Conservation (phyloP, 2,113 vertebrate species). For the Coptodon rendalli region DNA sequence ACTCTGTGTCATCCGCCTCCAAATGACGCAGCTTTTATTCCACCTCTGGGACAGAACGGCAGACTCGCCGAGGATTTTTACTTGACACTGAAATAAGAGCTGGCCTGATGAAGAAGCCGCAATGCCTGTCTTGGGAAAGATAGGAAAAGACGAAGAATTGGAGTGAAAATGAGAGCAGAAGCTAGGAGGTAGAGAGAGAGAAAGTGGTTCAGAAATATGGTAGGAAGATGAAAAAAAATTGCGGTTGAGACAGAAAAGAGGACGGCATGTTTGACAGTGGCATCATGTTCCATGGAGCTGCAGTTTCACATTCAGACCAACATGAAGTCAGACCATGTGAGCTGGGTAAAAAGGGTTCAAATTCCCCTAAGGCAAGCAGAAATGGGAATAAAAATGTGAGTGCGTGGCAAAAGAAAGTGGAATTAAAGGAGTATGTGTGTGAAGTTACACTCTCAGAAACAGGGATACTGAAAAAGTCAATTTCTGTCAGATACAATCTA, state of each 20-base stretch:
- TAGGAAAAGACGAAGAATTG: slow-evolving; percentile 7
- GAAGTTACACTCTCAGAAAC: background rate
- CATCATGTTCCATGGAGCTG: slow-evolving; percentile 38
- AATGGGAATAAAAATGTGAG: slow-evolving; percentile 26
- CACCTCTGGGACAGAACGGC: slow-evolving; percentile 8
- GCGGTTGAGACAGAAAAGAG: background rate
- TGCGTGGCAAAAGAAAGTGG: slow-evolving; percentile 26
- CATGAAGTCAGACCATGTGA: slow-evolving; percentile 33
- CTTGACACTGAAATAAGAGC: slow-evolving; percentile 45
- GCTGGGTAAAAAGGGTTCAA: slow-evolving; percentile 22
- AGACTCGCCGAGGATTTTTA: slow-evolving; percentile 33
- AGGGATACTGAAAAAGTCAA: background rate
- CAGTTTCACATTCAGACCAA: slow-evolving; percentile 40
- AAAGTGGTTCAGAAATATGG: background rate
- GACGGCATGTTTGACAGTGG: slow-evolving; percentile 26
- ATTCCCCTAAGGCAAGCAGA: slow-evolving; percentile 57
- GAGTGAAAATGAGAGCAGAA: slow-evolving; percentile 2
- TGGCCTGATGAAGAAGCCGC: background rate
- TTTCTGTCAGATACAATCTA: background rate
- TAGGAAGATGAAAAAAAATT: background rate
- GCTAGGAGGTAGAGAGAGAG: background rate
- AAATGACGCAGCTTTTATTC: slow-evolving; percentile 43
- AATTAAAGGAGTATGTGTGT: slow-evolving; percentile 34
- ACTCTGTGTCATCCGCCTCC: slow-evolving; percentile 46
- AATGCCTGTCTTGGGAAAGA: slow-evolving; percentile 28